These are phyloP conservation scores for Sebastes hubbsi DNA, from an alignment of 2,797 vertebrate species.

Conservation along the genomic window DNA sequence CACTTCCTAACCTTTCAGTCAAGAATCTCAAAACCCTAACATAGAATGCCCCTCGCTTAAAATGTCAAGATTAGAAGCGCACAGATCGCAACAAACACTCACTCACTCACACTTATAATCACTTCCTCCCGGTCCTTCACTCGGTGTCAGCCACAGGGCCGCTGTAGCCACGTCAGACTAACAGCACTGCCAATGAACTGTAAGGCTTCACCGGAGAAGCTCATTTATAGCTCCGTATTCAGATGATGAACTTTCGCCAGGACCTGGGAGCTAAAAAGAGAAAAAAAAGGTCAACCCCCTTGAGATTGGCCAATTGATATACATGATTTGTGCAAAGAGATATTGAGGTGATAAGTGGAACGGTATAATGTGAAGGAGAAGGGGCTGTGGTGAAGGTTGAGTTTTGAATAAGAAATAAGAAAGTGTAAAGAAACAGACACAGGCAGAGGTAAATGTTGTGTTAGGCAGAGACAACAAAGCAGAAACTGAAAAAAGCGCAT, in stretches of 20 bases:
- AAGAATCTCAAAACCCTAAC: background rate
- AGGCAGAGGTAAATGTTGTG: background rate
- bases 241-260: slow-evolving; percentile 25
- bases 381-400: background rate
- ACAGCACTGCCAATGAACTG: slow-evolving; percentile 43
- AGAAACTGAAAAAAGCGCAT: background rate
- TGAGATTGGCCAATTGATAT: slow-evolving; percentile 15
- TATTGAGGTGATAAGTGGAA: background rate
- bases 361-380: background rate
- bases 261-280: background rate
- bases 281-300: background rate
- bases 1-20: background rate
- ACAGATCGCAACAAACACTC: background rate
- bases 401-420: background rate
- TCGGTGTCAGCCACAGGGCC: background rate
- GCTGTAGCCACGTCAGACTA: slow-evolving; percentile 25
- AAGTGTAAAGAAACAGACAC: background rate
- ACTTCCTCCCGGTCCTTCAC: background rate
- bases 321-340: slow-evolving; percentile 5
- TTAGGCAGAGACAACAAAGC: background rate
- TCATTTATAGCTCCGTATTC: slow-evolving; percentile 49
- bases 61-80: background rate
- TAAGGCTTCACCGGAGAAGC: slow-evolving; percentile 39
- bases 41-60: background rate
- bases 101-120: background rate